A percentile compares a stretch with the other conserved stretches of the same genome.
Conservation (phyloP, 2,113 vertebrate species). For the Pithys albifrons region DNA sequence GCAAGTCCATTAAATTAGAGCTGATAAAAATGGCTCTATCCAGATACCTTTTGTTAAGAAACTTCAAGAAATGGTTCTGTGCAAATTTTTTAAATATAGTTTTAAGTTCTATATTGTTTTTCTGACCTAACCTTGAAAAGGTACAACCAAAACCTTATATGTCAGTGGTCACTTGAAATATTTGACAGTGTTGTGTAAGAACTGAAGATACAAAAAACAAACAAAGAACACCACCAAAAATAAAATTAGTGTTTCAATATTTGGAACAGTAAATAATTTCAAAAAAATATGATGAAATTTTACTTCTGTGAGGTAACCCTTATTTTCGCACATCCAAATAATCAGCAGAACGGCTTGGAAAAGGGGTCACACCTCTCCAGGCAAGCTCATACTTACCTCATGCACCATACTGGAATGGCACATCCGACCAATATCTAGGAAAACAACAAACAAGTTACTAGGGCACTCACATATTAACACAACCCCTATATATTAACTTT, state of each 20-base stretch:
- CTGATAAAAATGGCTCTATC: not conserved
- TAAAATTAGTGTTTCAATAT: not conserved
- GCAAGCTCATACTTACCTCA: not conserved
- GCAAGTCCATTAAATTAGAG: not conserved
- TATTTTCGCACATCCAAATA: not conserved
- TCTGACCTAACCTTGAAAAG: not conserved
- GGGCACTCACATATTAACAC: not conserved
- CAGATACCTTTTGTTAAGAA: not conserved
- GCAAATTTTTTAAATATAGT: not conserved
- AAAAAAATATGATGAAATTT: not conserved
- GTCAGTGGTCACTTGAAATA: not conserved
- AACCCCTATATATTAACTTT: not conserved
- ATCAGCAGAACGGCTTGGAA: not conserved
- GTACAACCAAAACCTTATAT: not conserved
- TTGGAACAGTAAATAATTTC: not conserved
- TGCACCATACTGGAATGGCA: not conserved
- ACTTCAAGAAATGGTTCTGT: not conserved
- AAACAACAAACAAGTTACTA: not conserved
- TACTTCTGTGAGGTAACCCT: not conserved
- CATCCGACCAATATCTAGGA: not conserved
- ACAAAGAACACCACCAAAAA: too few relatives aligned
- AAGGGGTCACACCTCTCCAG: not conserved
- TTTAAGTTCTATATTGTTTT: not conserved
- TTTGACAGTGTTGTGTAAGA: not conserved
- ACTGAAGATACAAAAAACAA: not conserved